Conservation (phyloP, 35 echinoderm and acorn worm species). For the Eucidaris tribuloides region DNA sequence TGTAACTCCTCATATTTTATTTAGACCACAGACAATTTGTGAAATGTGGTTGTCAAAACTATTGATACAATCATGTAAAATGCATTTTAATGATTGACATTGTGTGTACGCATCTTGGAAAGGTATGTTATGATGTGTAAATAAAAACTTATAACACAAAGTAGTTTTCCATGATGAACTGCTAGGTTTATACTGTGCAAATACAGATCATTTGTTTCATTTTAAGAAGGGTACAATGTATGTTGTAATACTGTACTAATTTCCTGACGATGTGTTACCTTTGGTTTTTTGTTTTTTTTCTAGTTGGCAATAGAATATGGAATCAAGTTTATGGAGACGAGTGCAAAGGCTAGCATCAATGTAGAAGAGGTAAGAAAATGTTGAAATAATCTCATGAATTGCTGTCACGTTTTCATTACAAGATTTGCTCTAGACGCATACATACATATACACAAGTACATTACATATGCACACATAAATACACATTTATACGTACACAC, state of each 20-base stretch:
- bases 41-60: too few species aligned
- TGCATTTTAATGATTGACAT: too few species aligned
- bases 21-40: too few species aligned
- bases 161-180: too few species aligned
- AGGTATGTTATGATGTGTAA: too few species aligned
- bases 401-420: not conserved
- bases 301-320: constrained; percentile 99
- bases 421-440: not conserved
- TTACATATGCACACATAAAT: not conserved
- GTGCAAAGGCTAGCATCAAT: constrained; percentile 99
- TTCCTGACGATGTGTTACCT: not conserved
- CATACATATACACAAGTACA: not conserved
- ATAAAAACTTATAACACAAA: too few species aligned
- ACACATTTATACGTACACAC: not conserved
- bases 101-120: too few species aligned
- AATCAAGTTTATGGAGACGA: constrained; percentile 99
- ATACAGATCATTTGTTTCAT: too few species aligned
- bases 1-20: too few species aligned
- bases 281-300: constrained; percentile 14
- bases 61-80: too few species aligned
- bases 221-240: too few species aligned
- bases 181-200: too few species aligned
- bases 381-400: not conserved
- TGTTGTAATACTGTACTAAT: not conserved
- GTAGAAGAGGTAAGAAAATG: constrained; percentile 90